Evolutionary conservation across 2,113 vertebrate genomes (phyloP), one percentile per base, ranked within the genome.

Genomic region (Dasyurus viverrinus): DNA sequence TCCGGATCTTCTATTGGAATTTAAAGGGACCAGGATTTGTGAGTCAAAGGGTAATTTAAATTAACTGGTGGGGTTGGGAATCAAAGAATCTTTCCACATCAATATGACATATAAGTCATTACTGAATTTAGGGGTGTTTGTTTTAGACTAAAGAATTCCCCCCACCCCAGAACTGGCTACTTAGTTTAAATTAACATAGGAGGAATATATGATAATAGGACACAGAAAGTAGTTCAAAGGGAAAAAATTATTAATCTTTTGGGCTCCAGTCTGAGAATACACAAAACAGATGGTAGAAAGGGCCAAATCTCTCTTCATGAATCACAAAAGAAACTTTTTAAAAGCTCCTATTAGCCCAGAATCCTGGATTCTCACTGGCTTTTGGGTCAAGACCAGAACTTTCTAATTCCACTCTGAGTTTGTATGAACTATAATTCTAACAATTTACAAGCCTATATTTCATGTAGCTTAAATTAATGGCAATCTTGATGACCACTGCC

Each of bases 31-130:
- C n/a, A n/a, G n/a, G n/a, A n/a, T n/a, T n/a, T n/a, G n/a, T n/a
- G n/a, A n/a, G n/a, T n/a, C n/a, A n/a, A n/a, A n/a, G n/a, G n/a
- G n/a, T n/a, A n/a, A n/a, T n/a, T n/a, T n/a, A n/a, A n/a, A n/a
- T n/a, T n/a, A n/a, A n/a, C n/a, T n/a, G n/a, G n/a, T n/a, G n/a
- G n/a, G n/a, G n/a, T n/a, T n/a, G n/a, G n/a, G n/a, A n/a, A n/a
- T n/a, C n/a, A n/a, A n/a, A n/a, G n/a, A n/a, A n/a, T n/a, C n/a
- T n/a, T n/a, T n/a, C n/a, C n/a, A n/a, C n/a, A n/a, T n/a, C n/a
- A n/a, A n/a, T n/a, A 97, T 97, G 94, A 84, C 53, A 97, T 95
- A 68, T 16, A 76, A 94, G 47, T 9, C 9, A 8, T 60, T 96
- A 52, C 93, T 96, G 30, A 90, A 30, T 95, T 96, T 90, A 93